Conservation (phyloP, 2,888 invertebrate species). For the Lithophane ornitopus region DNA sequence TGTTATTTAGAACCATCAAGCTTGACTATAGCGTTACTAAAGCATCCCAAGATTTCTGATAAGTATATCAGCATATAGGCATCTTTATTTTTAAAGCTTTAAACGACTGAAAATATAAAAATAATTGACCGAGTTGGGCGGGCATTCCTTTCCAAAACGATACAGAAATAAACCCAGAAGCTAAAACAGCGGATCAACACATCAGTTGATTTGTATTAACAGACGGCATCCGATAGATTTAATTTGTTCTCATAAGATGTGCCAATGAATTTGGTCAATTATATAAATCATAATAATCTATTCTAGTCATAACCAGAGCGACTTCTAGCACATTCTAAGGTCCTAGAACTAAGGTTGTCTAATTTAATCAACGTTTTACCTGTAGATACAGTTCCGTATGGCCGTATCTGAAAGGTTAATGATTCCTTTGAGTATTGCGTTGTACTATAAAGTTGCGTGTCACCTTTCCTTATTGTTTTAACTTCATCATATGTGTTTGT, state of each 20-base stretch:
- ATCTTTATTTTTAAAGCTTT: neutral
- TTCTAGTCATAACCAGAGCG: conserved; percentile 5
- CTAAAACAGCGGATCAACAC: neutral
- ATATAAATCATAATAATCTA: conserved; percentile 16
- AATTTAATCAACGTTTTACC: conserved; percentile 39
- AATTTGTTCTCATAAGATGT: neutral
- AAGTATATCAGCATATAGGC: neutral
- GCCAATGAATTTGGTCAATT: conserved; percentile 19
- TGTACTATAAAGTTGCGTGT: conserved; percentile 6
- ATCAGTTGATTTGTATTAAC: neutral
- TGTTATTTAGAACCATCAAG: no score
- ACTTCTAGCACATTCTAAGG: conserved; percentile 20
- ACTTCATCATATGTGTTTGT: neutral
- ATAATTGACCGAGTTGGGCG: neutral
- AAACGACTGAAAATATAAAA: neutral
- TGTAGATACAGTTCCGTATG: conserved; percentile 27
- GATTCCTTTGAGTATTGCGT: conserved; percentile 27
- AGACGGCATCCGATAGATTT: conserved; percentile 4
- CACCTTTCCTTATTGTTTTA: conserved; percentile 35
- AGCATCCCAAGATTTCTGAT: neutral
- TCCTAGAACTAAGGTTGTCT: conserved; percentile 43
- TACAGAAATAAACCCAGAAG: neutral
- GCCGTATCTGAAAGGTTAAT: conserved; percentile 37
- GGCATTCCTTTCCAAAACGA: neutral
- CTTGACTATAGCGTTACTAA: no score